Base-by-base conservation (phyloP, 2,888 invertebrate species). In the Cryptophagus acutangulus region DNA sequence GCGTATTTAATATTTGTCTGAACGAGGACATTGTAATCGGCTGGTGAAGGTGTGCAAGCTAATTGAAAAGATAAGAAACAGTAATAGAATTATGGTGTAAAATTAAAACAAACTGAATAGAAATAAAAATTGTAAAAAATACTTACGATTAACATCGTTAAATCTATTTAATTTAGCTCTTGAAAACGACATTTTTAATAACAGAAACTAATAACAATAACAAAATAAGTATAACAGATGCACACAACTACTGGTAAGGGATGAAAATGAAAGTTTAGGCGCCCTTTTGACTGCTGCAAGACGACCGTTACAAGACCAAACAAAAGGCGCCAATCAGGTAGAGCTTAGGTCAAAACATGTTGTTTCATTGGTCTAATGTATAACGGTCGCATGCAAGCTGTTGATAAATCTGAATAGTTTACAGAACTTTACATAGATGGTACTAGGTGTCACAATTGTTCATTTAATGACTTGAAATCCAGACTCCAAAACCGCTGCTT, bases 111-210 rank as follows among this genome's bases (percentile, higher is more conserved):
- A 34, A 17, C 2, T 29, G 10, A 5, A 24, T 37, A 29, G 15
- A 28, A 4, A 28, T n/a, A n/a, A n/a, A n/a, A n/a, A n/a, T n/a
- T n/a, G n/a, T n/a, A n/a, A 12, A 38, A 34, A 46, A 17, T 33
- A 70, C 74, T 72, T 61, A 76, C 76, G 70, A 54, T 64, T 63
- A 18, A 69, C 59, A 45, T 77, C 76, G 55, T 77, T 77, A 57
- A 77, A 77, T 31, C 77, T 67, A 48, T 73, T 71, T 29, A 76
- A 64, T 62, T 72, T 74, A 1, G 77, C 76, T 61, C 74, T 74
- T n/a, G 76, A 70, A 58, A 77, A 77, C 30, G 76, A 74, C 75
- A 75, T 76, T 33, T 43, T 61, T 39, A 39, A 31, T 18, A 28
- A 31, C 12, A 20, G n/a, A n/a, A 20, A 20, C 24, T 8, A 20